Percentiles rank a stretch among this genome's conserved stretches.
Conservation (phyloP, 2,888 invertebrate species). For the Trichogramma evanescens region DNA sequence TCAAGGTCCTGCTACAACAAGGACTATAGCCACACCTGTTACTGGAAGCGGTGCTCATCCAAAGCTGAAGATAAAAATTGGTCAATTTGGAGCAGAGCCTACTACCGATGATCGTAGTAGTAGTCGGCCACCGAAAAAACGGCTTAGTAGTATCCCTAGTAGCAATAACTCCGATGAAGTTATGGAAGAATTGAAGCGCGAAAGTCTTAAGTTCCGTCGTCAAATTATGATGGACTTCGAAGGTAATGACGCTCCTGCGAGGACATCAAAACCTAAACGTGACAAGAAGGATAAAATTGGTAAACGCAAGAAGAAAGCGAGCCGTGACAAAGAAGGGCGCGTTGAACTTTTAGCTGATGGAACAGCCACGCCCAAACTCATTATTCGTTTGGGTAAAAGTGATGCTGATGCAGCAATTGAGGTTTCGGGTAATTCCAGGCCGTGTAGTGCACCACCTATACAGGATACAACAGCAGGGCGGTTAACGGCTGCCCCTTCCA, state of each 20-base stretch:
- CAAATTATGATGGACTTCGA: conserved; percentile 80
- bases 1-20: conserved; percentile 47
- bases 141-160: conserved; percentile 55
- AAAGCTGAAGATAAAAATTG: conserved; percentile 73
- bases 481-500: conserved; percentile 8
- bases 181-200: conserved; percentile 72
- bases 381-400: conserved; percentile 61
- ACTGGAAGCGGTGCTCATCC: conserved; percentile 7
- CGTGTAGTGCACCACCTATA: not conserved
- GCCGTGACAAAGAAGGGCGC: conserved; percentile 47
- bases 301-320: conserved; percentile 52
- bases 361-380: conserved; percentile 62
- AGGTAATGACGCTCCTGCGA: conserved; percentile 51
- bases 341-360: conserved; percentile 57
- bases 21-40: conserved; percentile 9
- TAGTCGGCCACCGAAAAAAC: conserved; percentile 73
- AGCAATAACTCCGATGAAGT: conserved; percentile 52
- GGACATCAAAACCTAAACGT: conserved; percentile 32
- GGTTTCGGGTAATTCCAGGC: conserved; percentile 1
- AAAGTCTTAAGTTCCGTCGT: conserved; percentile 80
- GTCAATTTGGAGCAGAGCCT: conserved; percentile 3
- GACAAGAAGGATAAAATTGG: conserved; percentile 53
- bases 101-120: conserved; percentile 36
- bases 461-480: not conserved
- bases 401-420: not conserved